Base-by-base conservation (phyloP, 1,140 invertebrate genomes). In the Lepidurus apus region DNA sequence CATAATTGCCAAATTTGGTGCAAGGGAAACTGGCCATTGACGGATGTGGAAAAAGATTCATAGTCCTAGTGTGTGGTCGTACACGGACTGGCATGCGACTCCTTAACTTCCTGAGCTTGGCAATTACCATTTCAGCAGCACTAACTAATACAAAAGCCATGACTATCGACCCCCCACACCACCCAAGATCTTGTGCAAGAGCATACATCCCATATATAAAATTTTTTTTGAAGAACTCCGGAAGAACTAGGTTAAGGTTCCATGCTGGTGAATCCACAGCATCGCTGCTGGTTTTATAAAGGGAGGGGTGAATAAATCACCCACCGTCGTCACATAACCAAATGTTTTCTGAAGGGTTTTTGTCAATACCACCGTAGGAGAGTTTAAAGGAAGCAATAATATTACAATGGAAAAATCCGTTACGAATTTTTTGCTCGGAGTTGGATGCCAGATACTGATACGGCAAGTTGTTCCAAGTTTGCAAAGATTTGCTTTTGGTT, bases 1-100 rank as follows among this genome's bases (percentile, higher is more conserved):
- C 53, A 65, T 65, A 65, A 65, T 65, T 13, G 53, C 53, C 53
- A 65, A 65, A 65, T 65, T 65, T 65, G 53, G 53, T 65, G 53
- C 53, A 21, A 65, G 21, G 53, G 53, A 65, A 65, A 65, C 53
- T 65, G 21, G 13, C 53, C 53, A 65, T 65, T 65, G 53, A 65
- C 53, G 53, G 53, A 17, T 21, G 13, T 21, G 9, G 34, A 65
- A 65, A 13, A 65, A 65, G 45, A 47, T 47, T 47, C 45, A 7
- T 47, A 47, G 53, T 65, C 53, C 17, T 65, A 21, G 53, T 65
- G 53, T 65, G 53, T 65, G 53, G 53, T 65, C 53, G 53, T 21
- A 17, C 5, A 65, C 53, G 53, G 53, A 17, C 21, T 65, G 17
- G 53, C 53, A 65, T 65, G 53, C n/a, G 53, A 65, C 53, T 65